phyloP scores from a whole-genome alignment of 2,113 vertebrate species.

The Lepus timidus region DNA sequence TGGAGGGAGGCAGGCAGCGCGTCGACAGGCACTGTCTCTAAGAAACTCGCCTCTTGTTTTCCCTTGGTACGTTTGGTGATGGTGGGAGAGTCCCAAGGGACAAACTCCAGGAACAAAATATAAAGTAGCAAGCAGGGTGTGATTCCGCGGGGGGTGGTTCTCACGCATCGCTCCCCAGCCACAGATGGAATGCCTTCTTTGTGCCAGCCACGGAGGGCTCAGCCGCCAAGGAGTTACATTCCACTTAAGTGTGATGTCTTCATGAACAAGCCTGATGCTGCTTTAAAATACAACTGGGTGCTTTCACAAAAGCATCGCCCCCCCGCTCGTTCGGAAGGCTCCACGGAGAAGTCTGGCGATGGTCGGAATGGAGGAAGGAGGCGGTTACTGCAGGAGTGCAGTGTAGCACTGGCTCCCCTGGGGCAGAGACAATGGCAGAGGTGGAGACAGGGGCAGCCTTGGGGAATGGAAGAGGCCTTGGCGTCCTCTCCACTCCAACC shows the following conservation, averaged over 20 bases:
- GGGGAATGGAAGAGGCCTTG: not conserved
- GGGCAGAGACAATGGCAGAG: not conserved
- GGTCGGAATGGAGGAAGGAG: not conserved
- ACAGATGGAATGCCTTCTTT: not conserved
- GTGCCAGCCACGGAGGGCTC: not conserved
- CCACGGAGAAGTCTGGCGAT: not conserved
- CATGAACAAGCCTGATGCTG: slow-evolving; percentile 3
- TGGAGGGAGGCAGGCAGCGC: not conserved
- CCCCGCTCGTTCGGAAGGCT: not conserved
- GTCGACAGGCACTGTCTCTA: slow-evolving; percentile 64
- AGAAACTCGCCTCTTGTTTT: slow-evolving; percentile 65
- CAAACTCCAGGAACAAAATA: slow-evolving; percentile 25
- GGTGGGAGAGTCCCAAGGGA: slow-evolving; percentile 36
- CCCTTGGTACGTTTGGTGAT: slow-evolving; percentile 37
- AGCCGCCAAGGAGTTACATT: not conserved
- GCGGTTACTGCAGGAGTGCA: too few species aligned
- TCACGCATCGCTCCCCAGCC: not conserved
- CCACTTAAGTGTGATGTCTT: not conserved
- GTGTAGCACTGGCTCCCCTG: not conserved
- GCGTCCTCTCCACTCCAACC: not conserved
- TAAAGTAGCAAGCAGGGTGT: not conserved
- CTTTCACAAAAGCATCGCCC: not conserved
- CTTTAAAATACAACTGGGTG: not conserved
- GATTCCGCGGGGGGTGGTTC: not conserved
- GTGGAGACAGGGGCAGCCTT: fast-evolving